Conservation (phyloP, 92 coral and sea anemone genomes). For the Palythoa grandis region DNA sequence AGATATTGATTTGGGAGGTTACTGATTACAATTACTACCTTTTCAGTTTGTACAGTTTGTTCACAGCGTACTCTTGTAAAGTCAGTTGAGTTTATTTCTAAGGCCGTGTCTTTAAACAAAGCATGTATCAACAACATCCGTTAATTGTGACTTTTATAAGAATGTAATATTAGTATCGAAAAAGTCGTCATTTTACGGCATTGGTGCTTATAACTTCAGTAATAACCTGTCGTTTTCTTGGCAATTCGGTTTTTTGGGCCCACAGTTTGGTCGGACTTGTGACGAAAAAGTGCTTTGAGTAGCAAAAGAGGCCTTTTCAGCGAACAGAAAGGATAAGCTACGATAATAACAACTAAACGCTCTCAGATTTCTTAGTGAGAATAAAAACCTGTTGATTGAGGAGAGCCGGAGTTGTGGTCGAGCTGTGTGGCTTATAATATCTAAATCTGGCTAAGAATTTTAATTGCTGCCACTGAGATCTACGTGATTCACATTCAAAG, state of each 20-base stretch:
- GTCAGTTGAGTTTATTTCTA: too few relatives aligned
- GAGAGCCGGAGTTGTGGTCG: slow-evolving; percentile 17
- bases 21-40: too few relatives aligned
- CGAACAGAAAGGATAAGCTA: background rate
- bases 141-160: too few relatives aligned
- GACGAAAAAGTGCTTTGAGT: background rate
- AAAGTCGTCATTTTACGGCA: background rate
- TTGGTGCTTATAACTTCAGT: slow-evolving; percentile 17
- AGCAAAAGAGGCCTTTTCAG: background rate
- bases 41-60: too few relatives aligned
- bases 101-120: too few relatives aligned
- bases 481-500: background rate
- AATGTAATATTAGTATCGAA: too few relatives aligned
- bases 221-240: background rate
- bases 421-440: slow-evolving; percentile 8
- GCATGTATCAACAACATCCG: too few relatives aligned
- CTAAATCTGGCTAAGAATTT: background rate
- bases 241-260: background rate
- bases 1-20: too few relatives aligned
- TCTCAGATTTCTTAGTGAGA: slow-evolving; percentile 9
- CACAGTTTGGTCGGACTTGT: slow-evolving; percentile 17
- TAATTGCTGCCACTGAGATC: slow-evolving; percentile 18
- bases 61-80: too few relatives aligned
- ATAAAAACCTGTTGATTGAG: slow-evolving; percentile 6
- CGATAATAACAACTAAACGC: background rate